phyloP scores from a whole-genome alignment of 92 coral and sea anemone species.

The Porites evermanni region DNA sequence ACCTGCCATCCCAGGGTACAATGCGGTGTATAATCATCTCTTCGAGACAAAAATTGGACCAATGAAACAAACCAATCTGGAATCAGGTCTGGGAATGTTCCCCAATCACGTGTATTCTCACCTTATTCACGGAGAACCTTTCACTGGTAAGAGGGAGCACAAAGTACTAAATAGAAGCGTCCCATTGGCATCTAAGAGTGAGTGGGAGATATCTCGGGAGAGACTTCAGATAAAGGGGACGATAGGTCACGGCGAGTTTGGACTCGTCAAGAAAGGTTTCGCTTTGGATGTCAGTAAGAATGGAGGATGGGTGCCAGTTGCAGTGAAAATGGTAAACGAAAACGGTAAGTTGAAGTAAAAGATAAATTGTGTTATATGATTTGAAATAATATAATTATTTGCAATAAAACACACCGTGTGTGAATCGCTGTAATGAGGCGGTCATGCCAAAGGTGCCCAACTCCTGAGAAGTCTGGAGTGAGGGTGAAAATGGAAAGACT shows the following conservation, averaged over 20 bases:
- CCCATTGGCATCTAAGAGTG: not conserved
- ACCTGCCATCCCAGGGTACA: not conserved
- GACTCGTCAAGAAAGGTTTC: slow-evolving; percentile 33
- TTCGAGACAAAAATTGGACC: slow-evolving; percentile 15
- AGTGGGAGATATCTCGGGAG: slow-evolving; percentile 34
- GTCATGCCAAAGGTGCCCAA: too few species aligned
- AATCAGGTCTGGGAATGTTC: slow-evolving; percentile 7
- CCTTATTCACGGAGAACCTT: slow-evolving; percentile 16
- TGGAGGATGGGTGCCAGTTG: slow-evolving; percentile 40
- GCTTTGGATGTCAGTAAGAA: slow-evolving; percentile 21
- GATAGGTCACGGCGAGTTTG: slow-evolving; percentile 32
- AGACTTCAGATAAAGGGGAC: slow-evolving; percentile 16
- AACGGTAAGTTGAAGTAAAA: not conserved
- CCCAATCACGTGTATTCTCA: slow-evolving; percentile 19
- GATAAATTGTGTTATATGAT: not conserved
- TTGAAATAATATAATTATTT: too few species aligned
- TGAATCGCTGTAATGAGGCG: too few species aligned
- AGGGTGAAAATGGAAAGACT: too few species aligned
- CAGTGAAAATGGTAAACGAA: slow-evolving; percentile 33
- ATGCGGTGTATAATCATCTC: slow-evolving; percentile 14
- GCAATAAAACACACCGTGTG: too few species aligned
- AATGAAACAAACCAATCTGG: not conserved
- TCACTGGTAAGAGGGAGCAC: not conserved
- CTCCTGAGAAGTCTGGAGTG: too few species aligned
- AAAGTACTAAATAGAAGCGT: not conserved